Evolutionary conservation across 2,113 vertebrate species (phyloP).

Genomic region (Dascyllus trimaculatus): DNA sequence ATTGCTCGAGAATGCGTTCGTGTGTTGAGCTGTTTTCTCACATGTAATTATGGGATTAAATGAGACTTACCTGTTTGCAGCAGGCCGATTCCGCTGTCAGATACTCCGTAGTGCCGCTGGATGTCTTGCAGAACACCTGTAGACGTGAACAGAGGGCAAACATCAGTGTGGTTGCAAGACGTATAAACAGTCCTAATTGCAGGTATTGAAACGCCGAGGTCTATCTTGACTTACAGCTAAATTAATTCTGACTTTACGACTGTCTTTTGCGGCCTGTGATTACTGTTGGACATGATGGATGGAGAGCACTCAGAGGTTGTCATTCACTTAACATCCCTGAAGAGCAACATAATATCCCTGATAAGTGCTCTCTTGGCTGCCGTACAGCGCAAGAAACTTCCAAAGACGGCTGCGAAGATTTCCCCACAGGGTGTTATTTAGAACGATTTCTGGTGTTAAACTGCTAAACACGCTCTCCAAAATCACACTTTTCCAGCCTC

Average conservation of each 20-base stretch:
- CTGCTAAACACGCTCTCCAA: neutral
- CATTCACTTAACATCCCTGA: constrained; percentile 45
- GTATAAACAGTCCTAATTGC: constrained; percentile 1
- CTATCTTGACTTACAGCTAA: neutral
- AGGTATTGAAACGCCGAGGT: constrained; percentile 11
- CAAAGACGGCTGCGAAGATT: constrained; percentile 24
- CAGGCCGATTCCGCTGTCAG: constrained; percentile 91
- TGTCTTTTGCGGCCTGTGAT: constrained; percentile 24
- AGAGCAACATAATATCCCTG: constrained; percentile 6
- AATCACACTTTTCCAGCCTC: constrained; percentile 17
- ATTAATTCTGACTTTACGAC: constrained; percentile 1
- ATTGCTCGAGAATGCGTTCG: constrained; percentile 28
- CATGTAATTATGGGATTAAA: constrained; percentile 62
- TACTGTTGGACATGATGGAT: constrained; percentile 22
- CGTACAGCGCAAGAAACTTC: neutral
- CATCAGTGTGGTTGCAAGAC: constrained; percentile 7
- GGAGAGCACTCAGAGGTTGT: constrained; percentile 1
- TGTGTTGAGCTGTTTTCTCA: constrained; percentile 30
- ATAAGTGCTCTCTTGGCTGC: constrained; percentile 61
- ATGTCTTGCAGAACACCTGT: constrained; percentile 93
- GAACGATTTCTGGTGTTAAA: constrained; percentile 18
- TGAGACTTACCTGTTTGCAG: constrained; percentile 92
- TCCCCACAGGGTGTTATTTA: constrained; percentile 16
- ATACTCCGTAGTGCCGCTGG: constrained; percentile 90
- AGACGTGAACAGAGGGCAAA: constrained; percentile 26